phyloP scores from a whole-genome alignment of 2,797 vertebrate genomes.

The Hemitrygon akajei region DNA sequence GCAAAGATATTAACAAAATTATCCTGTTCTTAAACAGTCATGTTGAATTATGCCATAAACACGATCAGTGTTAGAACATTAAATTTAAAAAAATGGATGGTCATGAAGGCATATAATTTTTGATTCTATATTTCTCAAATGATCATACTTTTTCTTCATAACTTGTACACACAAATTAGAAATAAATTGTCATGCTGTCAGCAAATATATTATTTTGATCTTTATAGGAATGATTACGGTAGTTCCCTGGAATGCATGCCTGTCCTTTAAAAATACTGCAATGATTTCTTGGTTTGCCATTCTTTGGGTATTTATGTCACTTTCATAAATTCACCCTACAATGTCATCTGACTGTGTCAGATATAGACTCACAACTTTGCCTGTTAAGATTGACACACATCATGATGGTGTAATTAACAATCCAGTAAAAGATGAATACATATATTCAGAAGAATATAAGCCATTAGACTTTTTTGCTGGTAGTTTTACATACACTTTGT shows the following conservation, averaged over 20 bases:
- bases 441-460: conserved; percentile 30
- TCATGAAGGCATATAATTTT: neutral
- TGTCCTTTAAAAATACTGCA: conserved; percentile 12
- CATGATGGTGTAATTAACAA: conserved; percentile 36
- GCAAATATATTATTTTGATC: neutral
- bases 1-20: neutral
- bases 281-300: neutral
- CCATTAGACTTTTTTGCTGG: conserved; percentile 36
- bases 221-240: neutral
- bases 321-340: neutral
- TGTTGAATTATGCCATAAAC: neutral
- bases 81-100: neutral
- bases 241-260: neutral
- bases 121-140: neutral
- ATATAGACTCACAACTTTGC: neutral
- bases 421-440: conserved; percentile 38
- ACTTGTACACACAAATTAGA: neutral
- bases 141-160: no score
- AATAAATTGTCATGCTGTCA: neutral
- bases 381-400: conserved; percentile 14
- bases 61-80: neutral
- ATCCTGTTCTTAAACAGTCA: neutral
- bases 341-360: conserved; percentile 8
- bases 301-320: neutral
- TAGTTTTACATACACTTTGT: conserved; percentile 36